A percentile compares a stretch with the other conserved stretches of the same genome.
Evolutionary conservation across 2,113 vertebrate species (phyloP).

Genomic region (human): DNA sequence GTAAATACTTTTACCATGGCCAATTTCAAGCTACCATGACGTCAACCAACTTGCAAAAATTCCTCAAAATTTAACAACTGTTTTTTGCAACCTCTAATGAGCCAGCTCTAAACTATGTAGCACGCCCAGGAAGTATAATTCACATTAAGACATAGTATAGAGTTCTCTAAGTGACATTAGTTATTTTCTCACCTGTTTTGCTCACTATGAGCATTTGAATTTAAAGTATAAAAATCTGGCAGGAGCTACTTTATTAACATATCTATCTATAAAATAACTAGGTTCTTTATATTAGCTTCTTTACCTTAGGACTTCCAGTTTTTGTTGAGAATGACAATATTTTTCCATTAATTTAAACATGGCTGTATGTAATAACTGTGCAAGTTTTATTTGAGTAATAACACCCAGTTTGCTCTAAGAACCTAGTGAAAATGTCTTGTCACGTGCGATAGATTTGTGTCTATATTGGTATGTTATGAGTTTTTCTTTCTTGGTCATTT

Average conservation of each 20-base stretch:
- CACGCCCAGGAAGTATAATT: not conserved
- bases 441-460: not conserved
- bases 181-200: not conserved
- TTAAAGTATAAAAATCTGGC: not conserved
- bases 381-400: not conserved
- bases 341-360: not conserved
- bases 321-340: not conserved
- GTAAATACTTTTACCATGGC: not conserved
- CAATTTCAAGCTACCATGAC: not conserved
- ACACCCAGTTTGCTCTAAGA: not conserved
- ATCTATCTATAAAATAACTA: not conserved
- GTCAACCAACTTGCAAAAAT: not conserved
- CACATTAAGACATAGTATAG: not conserved
- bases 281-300: not conserved
- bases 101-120: not conserved
- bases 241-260: not conserved
- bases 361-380: not conserved
- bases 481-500: not conserved
- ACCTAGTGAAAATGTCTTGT: not conserved
- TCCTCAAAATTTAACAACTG: not conserved
- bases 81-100: not conserved
- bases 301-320: not conserved
- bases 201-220: not conserved
- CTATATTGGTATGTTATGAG: not conserved
- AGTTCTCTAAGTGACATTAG: not conserved